Evolutionary conservation across 1,140 invertebrate species (phyloP), one percentile per base, ranked within the genome.

Genomic region (Odontomachus brunneus): DNA sequence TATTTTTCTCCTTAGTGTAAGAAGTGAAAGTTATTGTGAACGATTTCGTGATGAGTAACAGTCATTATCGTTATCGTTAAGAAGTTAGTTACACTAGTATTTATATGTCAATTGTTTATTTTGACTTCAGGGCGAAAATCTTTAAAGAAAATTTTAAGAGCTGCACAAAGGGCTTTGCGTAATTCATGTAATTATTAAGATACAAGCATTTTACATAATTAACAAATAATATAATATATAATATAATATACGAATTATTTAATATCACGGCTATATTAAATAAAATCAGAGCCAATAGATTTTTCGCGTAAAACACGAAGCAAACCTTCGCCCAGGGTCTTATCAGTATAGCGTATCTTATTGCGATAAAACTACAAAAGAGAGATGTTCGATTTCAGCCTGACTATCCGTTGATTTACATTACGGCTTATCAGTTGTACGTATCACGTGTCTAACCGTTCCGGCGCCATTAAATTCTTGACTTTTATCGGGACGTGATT

Each of bases 401-500:
- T 19, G 17, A 44, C 7, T 44, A 0, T 44, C 0, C 24, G n/a
- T 33, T 48, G 26, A 48, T 44, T 60, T 59, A 4, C 17, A 26
- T 59, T 59, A 59, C 22, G 17, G 15, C 55, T 73, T 74, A 60
- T 60, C 38, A 17, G 4, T 57, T 4, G 71, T n/a, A 60, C 55
- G 14, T 19, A 62, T 29, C 14, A 5, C 11, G 24, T 59, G 19
- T 59, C 48, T 19, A 59, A 17, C 59, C 22, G 24, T 73, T 38
- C 14, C 1, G 38, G 0, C 38, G 38, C 38, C 38, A 44, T 44
- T 44, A 44, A 44, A 44, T 60, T 22, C 26, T 74, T 26, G 15
- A 74, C 15, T 48, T 59, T 73, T 59, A 73, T 59, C 71, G 26
- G 17, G 4, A 59, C 4, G 17, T 19, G 4, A 74, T 74, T 49